A percentile compares a stretch with the other conserved stretches of the same genome.
Conservation (phyloP, 2,888 invertebrate genomes). For the Taphrorychus bicolor region DNA sequence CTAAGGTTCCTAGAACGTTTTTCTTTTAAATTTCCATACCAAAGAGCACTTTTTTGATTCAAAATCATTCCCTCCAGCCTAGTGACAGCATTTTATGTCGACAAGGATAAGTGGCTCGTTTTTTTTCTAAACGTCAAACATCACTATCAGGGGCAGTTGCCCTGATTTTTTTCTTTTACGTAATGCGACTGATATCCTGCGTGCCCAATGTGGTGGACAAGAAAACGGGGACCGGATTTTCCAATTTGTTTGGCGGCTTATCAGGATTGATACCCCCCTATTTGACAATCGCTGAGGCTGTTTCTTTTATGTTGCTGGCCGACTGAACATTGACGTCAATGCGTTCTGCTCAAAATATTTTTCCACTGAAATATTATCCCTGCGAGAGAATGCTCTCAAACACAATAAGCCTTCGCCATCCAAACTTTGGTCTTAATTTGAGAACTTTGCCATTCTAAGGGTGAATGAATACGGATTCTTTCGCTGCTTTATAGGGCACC, state of each 20-base stretch:
- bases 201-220: not conserved
- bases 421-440: conserved; percentile 29
- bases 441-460: conserved; percentile 26
- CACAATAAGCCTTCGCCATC: not conserved
- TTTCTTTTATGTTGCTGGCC: not conserved
- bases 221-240: conserved; percentile 20
- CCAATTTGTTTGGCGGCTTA: conserved; percentile 33
- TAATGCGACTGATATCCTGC: not conserved
- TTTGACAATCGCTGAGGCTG: conserved; percentile 25
- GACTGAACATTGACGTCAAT: conserved; percentile 1
- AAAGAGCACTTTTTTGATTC: too few relatives aligned
- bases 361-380: not conserved
- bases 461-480: conserved; percentile 29
- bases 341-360: too few relatives aligned
- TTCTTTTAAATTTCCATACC: too few relatives aligned
- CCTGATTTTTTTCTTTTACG: not conserved
- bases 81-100: too few relatives aligned
- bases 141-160: not conserved
- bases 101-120: too few relatives aligned
- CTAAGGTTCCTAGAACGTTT: too few relatives aligned
- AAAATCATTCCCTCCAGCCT: too few relatives aligned
- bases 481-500: conserved; percentile 13
- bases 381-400: not conserved
- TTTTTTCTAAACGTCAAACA: too few relatives aligned
- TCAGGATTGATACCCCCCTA: conserved; percentile 34